These are phyloP conservation scores for Marasmarcha lunaedactyla DNA, from an alignment of 2,888 invertebrate genomes.

Conservation along the genomic window DNA sequence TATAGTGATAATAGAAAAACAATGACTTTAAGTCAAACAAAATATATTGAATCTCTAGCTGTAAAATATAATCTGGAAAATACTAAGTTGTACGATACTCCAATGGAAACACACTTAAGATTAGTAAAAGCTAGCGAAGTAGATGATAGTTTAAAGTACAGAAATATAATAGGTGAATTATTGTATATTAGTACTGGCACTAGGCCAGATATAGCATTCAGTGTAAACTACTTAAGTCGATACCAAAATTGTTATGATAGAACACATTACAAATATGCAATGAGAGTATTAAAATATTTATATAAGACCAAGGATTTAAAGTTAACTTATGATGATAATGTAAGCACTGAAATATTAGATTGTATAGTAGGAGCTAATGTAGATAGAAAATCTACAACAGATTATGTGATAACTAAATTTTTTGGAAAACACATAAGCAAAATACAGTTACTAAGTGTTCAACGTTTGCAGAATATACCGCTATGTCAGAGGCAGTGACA, in stretches of 20 bases:
- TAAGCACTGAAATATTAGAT: slow-evolving; percentile 15
- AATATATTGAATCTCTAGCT: slow-evolving; percentile 20
- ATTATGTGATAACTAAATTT: slow-evolving; percentile 23
- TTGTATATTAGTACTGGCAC: slow-evolving; percentile 13
- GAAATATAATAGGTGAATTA: slow-evolving; percentile 13
- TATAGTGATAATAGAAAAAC: slow-evolving; percentile 9
- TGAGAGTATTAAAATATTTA: slow-evolving; percentile 18
- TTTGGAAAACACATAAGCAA: slow-evolving; percentile 29
- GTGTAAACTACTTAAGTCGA: slow-evolving; percentile 22
- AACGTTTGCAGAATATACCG: too few species aligned
- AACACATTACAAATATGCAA: too few species aligned
- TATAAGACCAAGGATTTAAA: slow-evolving; percentile 14
- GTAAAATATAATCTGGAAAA: slow-evolving; percentile 16
- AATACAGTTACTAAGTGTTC: too few species aligned
- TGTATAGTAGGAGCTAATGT: slow-evolving; percentile 22
- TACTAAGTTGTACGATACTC: too few species aligned
- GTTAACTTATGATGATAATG: slow-evolving; percentile 16
- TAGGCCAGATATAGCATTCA: slow-evolving; percentile 13
- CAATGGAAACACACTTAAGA: too few species aligned
- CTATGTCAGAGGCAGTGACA: too few species aligned
- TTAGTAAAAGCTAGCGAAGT: slow-evolving; percentile 14
- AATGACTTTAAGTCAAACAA: too few species aligned
- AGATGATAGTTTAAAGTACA: slow-evolving; percentile 11
- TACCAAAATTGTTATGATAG: slow-evolving; percentile 13
- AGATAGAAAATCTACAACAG: slow-evolving; percentile 22